Percentiles rank a stretch among this genome's conserved stretches.
Conservation (phyloP, 2,113 vertebrate genomes). For the Ctenodactylus gundi region DNA sequence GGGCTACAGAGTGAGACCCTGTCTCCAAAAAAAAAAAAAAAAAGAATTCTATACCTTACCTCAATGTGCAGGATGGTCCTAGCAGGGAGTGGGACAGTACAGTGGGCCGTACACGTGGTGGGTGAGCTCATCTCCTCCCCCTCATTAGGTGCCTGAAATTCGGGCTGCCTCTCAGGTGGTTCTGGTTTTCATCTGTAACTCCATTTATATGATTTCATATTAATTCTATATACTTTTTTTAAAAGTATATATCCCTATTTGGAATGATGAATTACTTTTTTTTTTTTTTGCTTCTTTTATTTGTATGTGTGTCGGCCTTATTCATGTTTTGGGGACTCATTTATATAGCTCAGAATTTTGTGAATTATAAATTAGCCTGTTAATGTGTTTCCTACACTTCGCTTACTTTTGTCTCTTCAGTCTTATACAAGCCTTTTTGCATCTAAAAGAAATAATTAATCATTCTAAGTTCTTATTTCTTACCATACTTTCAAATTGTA, state of each 20-base stretch:
- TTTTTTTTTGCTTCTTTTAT: background rate
- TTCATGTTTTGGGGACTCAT: background rate
- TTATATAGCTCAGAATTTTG: background rate
- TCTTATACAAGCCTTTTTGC: background rate
- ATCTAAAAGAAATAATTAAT: background rate
- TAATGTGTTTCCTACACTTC: background rate
- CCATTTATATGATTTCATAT: no score
- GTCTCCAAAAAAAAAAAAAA: no score
- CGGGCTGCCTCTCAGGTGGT: background rate
- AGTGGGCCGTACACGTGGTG: no score
- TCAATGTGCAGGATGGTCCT: no score
- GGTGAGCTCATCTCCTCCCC: background rate
- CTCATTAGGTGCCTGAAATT: background rate
- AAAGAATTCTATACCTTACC: no score
- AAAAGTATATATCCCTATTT: background rate
- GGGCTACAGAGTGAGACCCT: no score
- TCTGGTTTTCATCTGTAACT: background rate
- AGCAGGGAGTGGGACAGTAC: background rate
- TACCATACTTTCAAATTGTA: background rate
- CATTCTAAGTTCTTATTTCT: background rate
- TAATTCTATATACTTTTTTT: background rate
- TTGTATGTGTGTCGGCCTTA: background rate
- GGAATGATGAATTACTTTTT: background rate
- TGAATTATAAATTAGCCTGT: background rate
- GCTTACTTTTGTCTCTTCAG: background rate